Evolutionary conservation across 1,140 invertebrate genomes (phyloP).

Genomic region (Eurosta solidaginis): DNA sequence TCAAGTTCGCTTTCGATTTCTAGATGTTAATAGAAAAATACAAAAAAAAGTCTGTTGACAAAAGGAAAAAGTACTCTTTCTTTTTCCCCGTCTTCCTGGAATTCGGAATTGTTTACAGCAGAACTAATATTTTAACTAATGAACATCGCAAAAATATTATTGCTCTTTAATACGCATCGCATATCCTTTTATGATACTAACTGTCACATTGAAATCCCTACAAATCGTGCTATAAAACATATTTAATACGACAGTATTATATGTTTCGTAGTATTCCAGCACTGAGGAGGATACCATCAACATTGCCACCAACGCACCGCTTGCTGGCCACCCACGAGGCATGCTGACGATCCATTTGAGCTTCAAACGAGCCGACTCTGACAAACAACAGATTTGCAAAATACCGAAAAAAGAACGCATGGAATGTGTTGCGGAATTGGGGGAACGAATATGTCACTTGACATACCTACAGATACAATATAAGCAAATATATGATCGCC

Average conservation of each 20-base stretch:
- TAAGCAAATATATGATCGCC: neutral
- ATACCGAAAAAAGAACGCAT: slow-evolving; percentile 15
- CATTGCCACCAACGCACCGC: neutral
- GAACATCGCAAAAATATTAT: too few relatives aligned
- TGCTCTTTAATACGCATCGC: neutral
- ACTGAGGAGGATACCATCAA: neutral
- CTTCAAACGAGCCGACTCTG: slow-evolving; percentile 23
- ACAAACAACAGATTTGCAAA: slow-evolving; percentile 26
- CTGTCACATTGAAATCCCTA: neutral
- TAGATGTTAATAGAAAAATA: too few relatives aligned
- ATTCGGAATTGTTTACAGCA: too few relatives aligned
- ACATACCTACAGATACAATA: too few relatives aligned
- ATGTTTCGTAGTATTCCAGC: neutral
- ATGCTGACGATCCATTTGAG: neutral
- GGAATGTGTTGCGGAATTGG: slow-evolving; percentile 2
- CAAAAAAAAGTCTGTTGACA: too few relatives aligned
- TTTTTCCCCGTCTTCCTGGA: too few relatives aligned
- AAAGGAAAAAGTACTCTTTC: too few relatives aligned
- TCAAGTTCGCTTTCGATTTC: too few relatives aligned
- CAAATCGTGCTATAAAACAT: neutral
- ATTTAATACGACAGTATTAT: neutral
- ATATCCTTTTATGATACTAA: neutral
- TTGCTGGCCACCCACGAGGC: slow-evolving; percentile 20
- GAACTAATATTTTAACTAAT: too few relatives aligned
- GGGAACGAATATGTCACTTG: neutral